These are phyloP conservation scores for Spilarctia lutea DNA, from an alignment of 2,888 invertebrate species.

Conservation along the genomic window DNA sequence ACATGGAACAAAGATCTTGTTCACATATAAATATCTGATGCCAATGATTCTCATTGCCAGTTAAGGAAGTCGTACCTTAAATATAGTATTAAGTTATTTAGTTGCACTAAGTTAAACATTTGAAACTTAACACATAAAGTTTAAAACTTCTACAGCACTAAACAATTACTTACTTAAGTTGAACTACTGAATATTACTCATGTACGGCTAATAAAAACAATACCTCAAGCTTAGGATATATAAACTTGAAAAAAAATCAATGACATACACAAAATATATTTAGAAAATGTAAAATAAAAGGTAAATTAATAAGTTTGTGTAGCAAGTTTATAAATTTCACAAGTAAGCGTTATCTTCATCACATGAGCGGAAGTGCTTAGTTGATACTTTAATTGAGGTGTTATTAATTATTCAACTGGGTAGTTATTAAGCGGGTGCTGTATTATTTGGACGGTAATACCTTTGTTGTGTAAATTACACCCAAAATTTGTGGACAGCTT, in stretches of 20 bases:
- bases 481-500: conserved; percentile 50
- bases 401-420: conserved; percentile 81
- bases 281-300: too few relatives aligned
- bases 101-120: neutral
- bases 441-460: conserved; percentile 72
- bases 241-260: conserved; percentile 24
- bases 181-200: neutral
- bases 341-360: conserved; percentile 61
- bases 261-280: conserved; percentile 41
- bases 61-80: neutral
- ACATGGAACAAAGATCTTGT: conserved; percentile 73
- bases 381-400: conserved; percentile 83
- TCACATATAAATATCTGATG: conserved; percentile 54
- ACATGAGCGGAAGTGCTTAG: conserved; percentile 74
- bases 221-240: conserved; percentile 5
- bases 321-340: conserved; percentile 46
- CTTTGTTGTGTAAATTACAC: conserved; percentile 56
- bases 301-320: conserved; percentile 42
- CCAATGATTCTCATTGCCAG: conserved; percentile 8
- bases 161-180: neutral
- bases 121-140: neutral
- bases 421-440: conserved; percentile 82
- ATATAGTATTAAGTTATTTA: neutral
- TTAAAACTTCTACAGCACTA: neutral
- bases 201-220: conserved; percentile 15